Base-by-base conservation (phyloP, 30 jellyfish, hydroid and myxozoan species). In the Pelagia noctiluca region DNA sequence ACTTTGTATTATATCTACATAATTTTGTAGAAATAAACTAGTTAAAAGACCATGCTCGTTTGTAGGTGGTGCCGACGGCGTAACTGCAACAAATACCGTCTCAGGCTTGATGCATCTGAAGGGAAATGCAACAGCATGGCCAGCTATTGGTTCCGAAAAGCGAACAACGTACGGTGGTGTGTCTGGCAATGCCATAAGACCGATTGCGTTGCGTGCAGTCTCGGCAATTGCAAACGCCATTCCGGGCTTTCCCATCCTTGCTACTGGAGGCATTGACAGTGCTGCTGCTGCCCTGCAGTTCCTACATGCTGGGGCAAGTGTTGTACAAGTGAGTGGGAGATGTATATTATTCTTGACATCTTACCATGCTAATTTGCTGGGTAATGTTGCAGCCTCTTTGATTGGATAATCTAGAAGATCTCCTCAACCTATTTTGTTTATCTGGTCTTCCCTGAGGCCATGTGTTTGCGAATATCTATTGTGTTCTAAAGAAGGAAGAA, bases 51-150 rank as follows among this genome's bases (percentile, higher is more conserved):
- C n/a, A n/a, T n/a, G n/a, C n/a, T n/a, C n/a, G n/a, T n/a, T n/a
- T n/a, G n/a, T 61, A 92, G 98, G 98, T 62, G 98, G 98, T 0
- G 98, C 98, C 0, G 90, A 87, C 63, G 98, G 98, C 12, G 97
- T 91, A 52, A 93, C 98, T 26, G 98, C 98, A 1, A 93, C 98
- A 13, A 93, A 93, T 78, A 93, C 98, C 1, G 98, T 93, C 35
- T 93, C 98, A 0, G 98, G 98, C 76, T 76, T 93, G 32, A 87
- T 93, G 98, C 98, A 93, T 53, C 63, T 93, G 30, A 82, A 87
- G 37, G 90, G 89, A n/a, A 84, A 86, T 82, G 97, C 79, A 21
- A 60, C 96, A 2, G 96, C 98, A 18, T 93, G 98, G 98, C 98
- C 98, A 23, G 81, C 88, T 0, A 79, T 93, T 31, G 98, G 98